Evolutionary conservation across 2,797 vertebrate genomes (phyloP).

Genomic region (Falco concolor): DNA sequence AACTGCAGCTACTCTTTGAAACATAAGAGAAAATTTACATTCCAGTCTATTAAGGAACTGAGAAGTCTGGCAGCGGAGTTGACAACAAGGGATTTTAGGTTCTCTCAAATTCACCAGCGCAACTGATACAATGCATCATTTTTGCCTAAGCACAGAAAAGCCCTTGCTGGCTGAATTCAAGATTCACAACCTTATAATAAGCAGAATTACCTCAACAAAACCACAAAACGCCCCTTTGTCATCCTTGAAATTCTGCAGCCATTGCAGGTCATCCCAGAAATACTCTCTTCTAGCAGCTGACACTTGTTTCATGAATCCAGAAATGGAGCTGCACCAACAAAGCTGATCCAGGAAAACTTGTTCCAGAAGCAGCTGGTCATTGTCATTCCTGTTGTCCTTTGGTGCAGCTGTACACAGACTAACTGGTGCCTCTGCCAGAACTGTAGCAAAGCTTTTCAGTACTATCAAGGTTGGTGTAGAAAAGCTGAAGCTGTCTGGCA

Average conservation of each 20-base stretch:
- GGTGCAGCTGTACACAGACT: conserved; percentile 29
- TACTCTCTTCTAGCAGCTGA: conserved; percentile 47
- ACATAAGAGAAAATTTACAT: neutral
- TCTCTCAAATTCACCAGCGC: neutral
- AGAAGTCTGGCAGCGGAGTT: neutral
- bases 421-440: conserved; percentile 19
- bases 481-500: neutral
- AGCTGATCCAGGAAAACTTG: conserved; percentile 41
- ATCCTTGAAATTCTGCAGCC: conserved; percentile 51
- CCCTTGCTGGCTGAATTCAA: neutral
- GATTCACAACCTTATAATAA: neutral
- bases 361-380: conserved; percentile 33
- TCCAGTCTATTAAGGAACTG: neutral
- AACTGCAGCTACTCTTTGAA: neutral
- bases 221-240: neutral
- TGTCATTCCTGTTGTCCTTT: neutral
- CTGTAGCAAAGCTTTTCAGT: neutral
- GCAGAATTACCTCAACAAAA: neutral
- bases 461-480: neutral
- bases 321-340: conserved; percentile 6
- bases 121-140: neutral
- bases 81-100: neutral
- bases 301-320: conserved; percentile 19
- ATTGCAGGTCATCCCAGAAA: conserved; percentile 15
- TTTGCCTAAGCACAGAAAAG: neutral